Evolutionary conservation across 2,888 invertebrate species (phyloP), one percentile per base, ranked within the genome.

Genomic region (Pseudanteris insignis): DNA sequence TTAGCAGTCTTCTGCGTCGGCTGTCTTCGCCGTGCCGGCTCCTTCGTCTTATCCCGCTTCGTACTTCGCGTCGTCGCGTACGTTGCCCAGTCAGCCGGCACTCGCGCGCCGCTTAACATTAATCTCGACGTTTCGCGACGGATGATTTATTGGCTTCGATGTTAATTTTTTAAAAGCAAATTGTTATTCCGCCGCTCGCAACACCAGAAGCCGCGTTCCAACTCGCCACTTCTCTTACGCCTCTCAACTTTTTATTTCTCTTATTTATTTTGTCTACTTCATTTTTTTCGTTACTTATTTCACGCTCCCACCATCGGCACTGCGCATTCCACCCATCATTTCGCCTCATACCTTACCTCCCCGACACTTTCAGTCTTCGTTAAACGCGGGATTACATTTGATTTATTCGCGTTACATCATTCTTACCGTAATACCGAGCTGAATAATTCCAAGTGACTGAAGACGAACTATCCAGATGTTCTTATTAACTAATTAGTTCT

Each of bases 1-100:
- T 79, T 79, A 79, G 72, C 73, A 63, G 60, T 63, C 43, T 62
- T 67, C 69, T 70, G 63, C 67, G 67, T 68, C 66, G 69, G 65
- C 67, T 57, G 62, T 57, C 57, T 55, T 55, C 61, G 51, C 55
- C 34, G 37, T 26, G 44, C 14, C 18, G 28, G 14, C 15, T 50
- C 6, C 40, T 21, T 41, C 41, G 37, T 37, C 51, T 47, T 47
- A 32, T 13, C 4, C 18, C 18, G 3, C 18, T 18, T 18, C 18
- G 3, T 18, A 3, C 18, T 18, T 18, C 18, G 6, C 18, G 3
- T 18, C 18, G 3, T 18, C 18, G 3, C 6, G 4, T 18, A 6
- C 18, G 4, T 18, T 18, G 18, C 38, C 13, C 12, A 30, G 41
- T 43, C 30, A 15, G 50, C 36, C 38, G 50, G 24, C 29, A 37